Percentiles rank a stretch among this genome's conserved stretches.
phyloP scores from a whole-genome alignment of 2,113 vertebrate genomes.

The Capricornis sumatraensis region DNA sequence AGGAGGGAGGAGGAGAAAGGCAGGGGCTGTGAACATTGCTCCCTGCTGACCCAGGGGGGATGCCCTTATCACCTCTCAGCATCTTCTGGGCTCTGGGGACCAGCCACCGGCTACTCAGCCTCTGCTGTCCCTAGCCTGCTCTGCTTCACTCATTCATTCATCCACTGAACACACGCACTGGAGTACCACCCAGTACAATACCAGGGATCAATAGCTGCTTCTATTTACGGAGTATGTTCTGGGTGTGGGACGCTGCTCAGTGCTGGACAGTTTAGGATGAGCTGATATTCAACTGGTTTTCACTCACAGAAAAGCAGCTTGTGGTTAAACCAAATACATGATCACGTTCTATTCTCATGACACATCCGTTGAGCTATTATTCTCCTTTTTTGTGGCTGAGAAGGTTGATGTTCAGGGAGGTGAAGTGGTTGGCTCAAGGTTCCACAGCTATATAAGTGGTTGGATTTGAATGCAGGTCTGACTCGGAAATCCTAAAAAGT shows the following conservation, averaged over 20 bases:
- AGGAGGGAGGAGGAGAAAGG: not conserved
- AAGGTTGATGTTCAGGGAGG: not conserved
- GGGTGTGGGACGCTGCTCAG: rapidly evolving
- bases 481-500: not conserved
- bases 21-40: not conserved
- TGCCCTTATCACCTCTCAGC: too few species aligned
- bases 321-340: not conserved
- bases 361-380: not conserved
- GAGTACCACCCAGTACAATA: not conserved
- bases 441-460: not conserved
- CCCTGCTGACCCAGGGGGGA: not conserved
- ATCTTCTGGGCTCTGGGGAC: not conserved
- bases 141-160: not conserved
- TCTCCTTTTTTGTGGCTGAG: not conserved
- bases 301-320: not conserved
- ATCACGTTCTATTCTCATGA: not conserved
- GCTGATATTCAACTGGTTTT: not conserved
- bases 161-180: not conserved
- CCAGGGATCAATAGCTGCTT: not conserved
- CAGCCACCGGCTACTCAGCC: not conserved
- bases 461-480: not conserved
- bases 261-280: not conserved
- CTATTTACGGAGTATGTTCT: rapidly evolving
- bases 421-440: not conserved
- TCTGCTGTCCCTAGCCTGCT: not conserved